phyloP scores from a whole-genome alignment of 2,888 invertebrate genomes.

The Hedychridium roseum region DNA sequence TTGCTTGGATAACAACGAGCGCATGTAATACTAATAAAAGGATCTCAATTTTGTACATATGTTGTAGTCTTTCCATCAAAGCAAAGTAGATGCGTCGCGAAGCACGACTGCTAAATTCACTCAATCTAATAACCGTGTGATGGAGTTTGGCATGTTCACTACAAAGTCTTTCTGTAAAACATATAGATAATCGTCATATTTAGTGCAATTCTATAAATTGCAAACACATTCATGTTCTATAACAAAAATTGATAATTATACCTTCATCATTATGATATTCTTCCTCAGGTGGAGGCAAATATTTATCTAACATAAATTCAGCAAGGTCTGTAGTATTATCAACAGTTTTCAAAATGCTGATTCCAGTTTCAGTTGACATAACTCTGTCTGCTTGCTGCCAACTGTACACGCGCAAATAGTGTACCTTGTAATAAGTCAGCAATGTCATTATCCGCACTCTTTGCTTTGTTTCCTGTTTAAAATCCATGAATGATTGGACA shows the following conservation, averaged over 20 bases:
- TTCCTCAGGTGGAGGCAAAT: slow-evolving; percentile 70
- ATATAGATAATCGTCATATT: slow-evolving; percentile 4
- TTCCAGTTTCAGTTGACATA: slow-evolving; percentile 75
- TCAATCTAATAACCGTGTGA: slow-evolving; percentile 52
- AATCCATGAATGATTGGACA: slow-evolving; percentile 47
- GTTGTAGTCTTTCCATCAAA: slow-evolving; percentile 47
- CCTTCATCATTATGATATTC: slow-evolving; percentile 64
- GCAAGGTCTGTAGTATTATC: slow-evolving; percentile 75
- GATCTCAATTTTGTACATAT: slow-evolving; percentile 55
- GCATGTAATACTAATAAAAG: slow-evolving; percentile 48
- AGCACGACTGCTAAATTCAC: slow-evolving; percentile 49
- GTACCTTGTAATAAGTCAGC: slow-evolving; percentile 65
- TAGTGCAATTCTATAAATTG: neutral
- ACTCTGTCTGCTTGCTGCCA: slow-evolving; percentile 78
- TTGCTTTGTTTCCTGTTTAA: slow-evolving; percentile 50
- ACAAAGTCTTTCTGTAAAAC: slow-evolving; percentile 40
- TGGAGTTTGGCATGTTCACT: slow-evolving; percentile 52
- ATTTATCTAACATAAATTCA: slow-evolving; percentile 77
- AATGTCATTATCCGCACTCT: slow-evolving; percentile 49
- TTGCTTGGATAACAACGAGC: slow-evolving; percentile 43
- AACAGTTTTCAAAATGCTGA: slow-evolving; percentile 73
- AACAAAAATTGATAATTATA: slow-evolving; percentile 14
- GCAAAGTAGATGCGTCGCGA: slow-evolving; percentile 49
- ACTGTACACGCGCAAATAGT: slow-evolving; percentile 74
- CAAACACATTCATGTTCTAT: neutral